Conservation (phyloP, 2,113 vertebrate genomes). For the Thinocorus orbignyianus region DNA sequence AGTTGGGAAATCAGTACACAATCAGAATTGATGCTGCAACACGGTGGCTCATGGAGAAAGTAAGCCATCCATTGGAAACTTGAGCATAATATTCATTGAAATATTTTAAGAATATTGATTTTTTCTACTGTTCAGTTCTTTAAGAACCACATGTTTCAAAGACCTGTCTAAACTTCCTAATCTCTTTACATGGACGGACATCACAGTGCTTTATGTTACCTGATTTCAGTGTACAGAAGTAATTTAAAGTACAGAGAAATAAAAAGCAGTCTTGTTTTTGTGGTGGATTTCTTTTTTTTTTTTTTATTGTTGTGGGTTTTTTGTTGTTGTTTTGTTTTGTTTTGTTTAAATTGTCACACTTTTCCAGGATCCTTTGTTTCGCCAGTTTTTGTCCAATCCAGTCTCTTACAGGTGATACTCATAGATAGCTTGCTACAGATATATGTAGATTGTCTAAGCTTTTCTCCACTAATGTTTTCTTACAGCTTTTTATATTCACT, state of each 20-base stretch:
- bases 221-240: background rate
- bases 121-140: background rate
- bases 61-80: background rate
- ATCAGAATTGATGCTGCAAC: background rate
- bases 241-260: background rate
- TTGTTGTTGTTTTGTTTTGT: background rate
- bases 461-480: background rate
- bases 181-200: background rate
- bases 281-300: no score
- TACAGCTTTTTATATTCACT: background rate
- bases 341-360: background rate
- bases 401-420: background rate
- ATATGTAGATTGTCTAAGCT: background rate
- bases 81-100: background rate
- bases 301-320: background rate
- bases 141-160: background rate
- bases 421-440: background rate
- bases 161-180: background rate
- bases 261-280: background rate
- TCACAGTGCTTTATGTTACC: background rate
- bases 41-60: background rate
- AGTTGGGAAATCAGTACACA: background rate
- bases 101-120: background rate
- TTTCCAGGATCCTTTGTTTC: background rate
- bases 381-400: background rate